Percentiles rank a stretch among this genome's conserved stretches.
These are phyloP conservation scores for Apotomis turbidana DNA, from an alignment of 2,888 invertebrate species.

Conservation along the genomic window DNA sequence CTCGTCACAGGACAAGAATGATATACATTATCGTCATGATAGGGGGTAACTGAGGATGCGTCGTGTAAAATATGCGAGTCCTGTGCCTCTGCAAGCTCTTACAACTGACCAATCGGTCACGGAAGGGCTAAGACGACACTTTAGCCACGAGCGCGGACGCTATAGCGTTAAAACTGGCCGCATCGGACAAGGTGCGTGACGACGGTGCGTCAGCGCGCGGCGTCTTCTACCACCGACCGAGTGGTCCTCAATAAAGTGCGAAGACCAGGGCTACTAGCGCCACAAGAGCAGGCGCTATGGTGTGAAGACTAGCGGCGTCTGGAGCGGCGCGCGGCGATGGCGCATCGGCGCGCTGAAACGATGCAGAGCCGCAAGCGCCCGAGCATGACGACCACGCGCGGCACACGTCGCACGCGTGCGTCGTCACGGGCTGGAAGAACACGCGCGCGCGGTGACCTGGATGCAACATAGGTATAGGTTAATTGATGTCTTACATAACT, in stretches of 20 bases:
- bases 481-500: neutral
- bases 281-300: slow-evolving; percentile 34
- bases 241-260: neutral
- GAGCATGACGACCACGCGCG: slow-evolving; percentile 81
- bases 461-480: slow-evolving; percentile 44
- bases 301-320: slow-evolving; percentile 36
- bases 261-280: slow-evolving; percentile 28
- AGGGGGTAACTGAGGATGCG: too few relatives aligned
- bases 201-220: too few relatives aligned
- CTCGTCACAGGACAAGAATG: too few relatives aligned
- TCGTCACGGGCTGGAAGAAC: slow-evolving; percentile 89
- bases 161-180: too few relatives aligned
- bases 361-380: slow-evolving; percentile 68
- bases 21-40: too few relatives aligned
- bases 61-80: too few relatives aligned
- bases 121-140: too few relatives aligned
- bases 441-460: slow-evolving; percentile 92
- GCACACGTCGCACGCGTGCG: slow-evolving; percentile 93
- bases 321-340: slow-evolving; percentile 43
- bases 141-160: too few relatives aligned
- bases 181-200: too few relatives aligned
- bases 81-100: too few relatives aligned
- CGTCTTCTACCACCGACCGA: too few relatives aligned
- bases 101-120: too few relatives aligned
- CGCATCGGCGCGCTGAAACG: slow-evolving; percentile 52